Evolutionary conservation across 2,888 invertebrate genomes (phyloP).

Genomic region (Tenthredo mesomela): DNA sequence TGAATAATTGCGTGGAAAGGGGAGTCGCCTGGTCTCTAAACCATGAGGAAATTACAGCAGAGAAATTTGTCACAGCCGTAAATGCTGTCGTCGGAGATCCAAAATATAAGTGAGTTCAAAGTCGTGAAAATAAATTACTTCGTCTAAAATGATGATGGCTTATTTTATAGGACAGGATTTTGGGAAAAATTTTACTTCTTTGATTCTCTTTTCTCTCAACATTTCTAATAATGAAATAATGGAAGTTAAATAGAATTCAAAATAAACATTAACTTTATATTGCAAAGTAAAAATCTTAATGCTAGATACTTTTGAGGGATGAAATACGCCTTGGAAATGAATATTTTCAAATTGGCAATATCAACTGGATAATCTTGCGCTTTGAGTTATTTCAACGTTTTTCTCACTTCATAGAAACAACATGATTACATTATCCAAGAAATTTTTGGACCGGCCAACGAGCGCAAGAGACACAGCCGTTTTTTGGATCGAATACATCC

Average conservation of each 20-base stretch:
- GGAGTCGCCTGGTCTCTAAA: constrained; percentile 61
- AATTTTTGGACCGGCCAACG: constrained; percentile 68
- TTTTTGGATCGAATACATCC: constrained; percentile 71
- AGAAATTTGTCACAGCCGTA: constrained; percentile 62
- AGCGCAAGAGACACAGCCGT: constrained; percentile 64
- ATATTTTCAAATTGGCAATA: too few species aligned
- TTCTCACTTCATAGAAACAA: constrained; percentile 59
- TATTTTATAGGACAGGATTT: neutral
- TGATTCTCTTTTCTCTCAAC: too few species aligned
- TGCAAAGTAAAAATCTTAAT: too few species aligned
- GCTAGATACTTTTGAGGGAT: too few species aligned
- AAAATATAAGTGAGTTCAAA: constrained; percentile 61
- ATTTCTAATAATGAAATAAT: too few species aligned
- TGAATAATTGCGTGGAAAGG: constrained; percentile 58
- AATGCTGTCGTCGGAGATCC: constrained; percentile 62
- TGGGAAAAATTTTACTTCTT: too few species aligned
- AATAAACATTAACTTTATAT: too few species aligned
- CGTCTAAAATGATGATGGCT: neutral
- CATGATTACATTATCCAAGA: constrained; percentile 58
- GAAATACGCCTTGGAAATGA: neutral
- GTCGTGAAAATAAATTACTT: neutral
- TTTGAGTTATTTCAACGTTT: neutral
- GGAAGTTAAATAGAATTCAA: neutral
- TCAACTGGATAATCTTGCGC: too few species aligned
- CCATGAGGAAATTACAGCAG: constrained; percentile 59